Evolutionary conservation across 2,113 vertebrate genomes (phyloP), one percentile per base, ranked within the genome.

Genomic region (Serinus canaria): DNA sequence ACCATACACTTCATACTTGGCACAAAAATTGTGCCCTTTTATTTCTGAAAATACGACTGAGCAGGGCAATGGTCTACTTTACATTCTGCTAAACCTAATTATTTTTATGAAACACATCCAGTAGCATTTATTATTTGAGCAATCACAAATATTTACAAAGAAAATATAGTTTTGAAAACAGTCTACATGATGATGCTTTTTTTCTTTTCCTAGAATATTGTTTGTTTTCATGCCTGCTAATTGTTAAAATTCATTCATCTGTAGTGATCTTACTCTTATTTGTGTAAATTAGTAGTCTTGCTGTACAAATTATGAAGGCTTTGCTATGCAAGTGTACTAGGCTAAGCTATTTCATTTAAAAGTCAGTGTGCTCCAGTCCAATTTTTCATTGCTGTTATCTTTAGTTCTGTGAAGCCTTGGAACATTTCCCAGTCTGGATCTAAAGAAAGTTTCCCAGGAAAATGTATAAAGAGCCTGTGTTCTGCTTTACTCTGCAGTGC

Each of bases 391-490:
- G 89, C 96, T 93, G 93, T 97, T 96, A 97, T 96, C 96, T 96
- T 97, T 97, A 95, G 96, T 96, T 97, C 64, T 83, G 81, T 92
- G 96, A 97, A 96, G 84, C 94, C 93, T 93, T 97, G 97, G 97
- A 98, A 92, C 85, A 70, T 92, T 97, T 98, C 97, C 98, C 97
- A 97, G 97, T 64, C 94, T 97, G 87, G 83, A 92, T 96, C 96
- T 96, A 98, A 95, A 97, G 96, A 96, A 96, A 93, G 89, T 96
- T 98, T 98, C 96, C 96, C 69, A 77, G 93, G 97, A 97, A 98
- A 98, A 97, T 44, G 55, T 87, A 97, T 96, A 97, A 98, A 97
- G 88, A 92, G 91, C 93, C 96, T 97, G 94, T 97, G 96, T 97
- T 97, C 96, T 94, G 91, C 92, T 82, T 96, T 82, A 75, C 93